Base-by-base conservation (phyloP, 2,797 vertebrate genomes). In the Pseudochaenichthys georgianus region DNA sequence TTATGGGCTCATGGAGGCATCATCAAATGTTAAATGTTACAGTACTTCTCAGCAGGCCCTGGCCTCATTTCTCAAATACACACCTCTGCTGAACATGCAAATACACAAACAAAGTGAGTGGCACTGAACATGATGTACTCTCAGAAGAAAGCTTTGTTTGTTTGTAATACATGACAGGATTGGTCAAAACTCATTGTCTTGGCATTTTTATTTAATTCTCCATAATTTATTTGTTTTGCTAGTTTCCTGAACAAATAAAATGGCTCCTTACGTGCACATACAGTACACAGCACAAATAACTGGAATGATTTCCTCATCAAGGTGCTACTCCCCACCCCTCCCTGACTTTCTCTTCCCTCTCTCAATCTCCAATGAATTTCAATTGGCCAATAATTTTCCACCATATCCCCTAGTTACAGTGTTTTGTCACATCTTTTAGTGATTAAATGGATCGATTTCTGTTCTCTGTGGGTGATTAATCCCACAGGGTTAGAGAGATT, bases 391-490 rank as follows among this genome's bases (percentile, higher is more conserved):
- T 92, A 85, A 91, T 93, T 93, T 93, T 87, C 87, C 81, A 88
- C 84, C 81, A 79, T 80, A 87, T 86, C 86, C 86, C 48, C 45
- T 41, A 84, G 82, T 88, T 87, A 84, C 77, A 78, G 74, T 48
- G 19, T 85, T 91, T 92, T 91, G 89, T 93, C 91, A 92, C 87
- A 91, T 91, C 90, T 90, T 82, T 83, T 78, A 84, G 84, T 92
- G 92, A 91, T 91, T 93, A 91, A 94, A 93, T 79, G 84, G 87
- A 92, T 94, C 88, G 92, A 94, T 94, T 92, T 90, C 89, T 86
- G 82, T 86, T 91, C 87, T 87, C 85, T 43, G 84, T 82, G 83
- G 89, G 89, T 85, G 91, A 94, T 94, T 93, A 93, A 93, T 93
- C 92, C 91, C 85, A 82, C 60, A n/a, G 84, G 87, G 90, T 90